These are phyloP conservation scores for Drosophila cyrtoloma DNA, from an alignment of 2,888 invertebrate genomes.

Conservation along the genomic window DNA sequence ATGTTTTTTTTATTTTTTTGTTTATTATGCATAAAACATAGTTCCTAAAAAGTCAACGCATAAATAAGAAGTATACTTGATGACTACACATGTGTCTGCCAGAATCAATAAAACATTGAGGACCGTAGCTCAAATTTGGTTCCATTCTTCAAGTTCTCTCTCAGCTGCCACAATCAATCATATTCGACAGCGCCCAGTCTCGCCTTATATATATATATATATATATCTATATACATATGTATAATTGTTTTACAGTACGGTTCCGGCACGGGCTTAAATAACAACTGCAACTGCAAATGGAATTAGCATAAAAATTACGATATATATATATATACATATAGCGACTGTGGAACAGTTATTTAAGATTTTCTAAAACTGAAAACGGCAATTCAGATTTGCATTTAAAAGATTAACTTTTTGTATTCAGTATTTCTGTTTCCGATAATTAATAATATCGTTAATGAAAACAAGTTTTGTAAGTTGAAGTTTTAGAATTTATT, in stretches of 20 bases:
- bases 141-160: not conserved
- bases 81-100: not conserved
- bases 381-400: not conserved
- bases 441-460: not conserved
- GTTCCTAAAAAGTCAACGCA: slow-evolving; percentile 6
- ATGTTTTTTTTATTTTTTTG: not conserved
- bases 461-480: not conserved
- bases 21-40: not conserved
- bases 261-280: slow-evolving; percentile 32
- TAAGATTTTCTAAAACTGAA: not conserved
- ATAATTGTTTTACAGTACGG: slow-evolving; percentile 21
- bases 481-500: not conserved
- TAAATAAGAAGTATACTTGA: slow-evolving; percentile 2
- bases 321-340: not conserved
- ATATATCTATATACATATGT: not conserved
- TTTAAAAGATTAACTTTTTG: not conserved
- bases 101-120: not conserved
- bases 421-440: not conserved
- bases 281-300: slow-evolving; percentile 22
- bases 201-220: not conserved
- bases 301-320: slow-evolving; percentile 29
- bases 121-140: not conserved
- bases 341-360: not conserved
- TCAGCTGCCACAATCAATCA: slow-evolving; percentile 40
- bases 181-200: slow-evolving; percentile 5